Conservation (phyloP, 2,797 vertebrate genomes). For the Phataginus tetradactyla region DNA sequence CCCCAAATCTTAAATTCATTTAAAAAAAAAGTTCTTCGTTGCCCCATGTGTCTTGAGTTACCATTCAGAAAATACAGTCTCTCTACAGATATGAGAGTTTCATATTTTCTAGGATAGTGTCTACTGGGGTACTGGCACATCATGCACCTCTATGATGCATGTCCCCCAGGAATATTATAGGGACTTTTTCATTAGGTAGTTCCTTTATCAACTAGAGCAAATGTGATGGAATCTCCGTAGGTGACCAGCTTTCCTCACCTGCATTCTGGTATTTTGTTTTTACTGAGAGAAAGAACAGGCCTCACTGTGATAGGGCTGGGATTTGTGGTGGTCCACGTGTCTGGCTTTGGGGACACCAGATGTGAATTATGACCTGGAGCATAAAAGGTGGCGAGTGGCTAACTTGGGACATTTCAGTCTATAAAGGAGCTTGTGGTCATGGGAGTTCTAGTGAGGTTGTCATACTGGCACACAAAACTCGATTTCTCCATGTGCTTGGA, state of each 20-base stretch:
- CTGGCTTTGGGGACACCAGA: not conserved
- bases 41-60: not conserved
- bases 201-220: not conserved
- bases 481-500: not conserved
- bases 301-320: not conserved
- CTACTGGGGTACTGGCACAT: not conserved
- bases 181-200: not conserved
- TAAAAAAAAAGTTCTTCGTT: not conserved
- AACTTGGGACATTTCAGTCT: not conserved
- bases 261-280: slow-evolving; percentile 32
- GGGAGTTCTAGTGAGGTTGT: not conserved
- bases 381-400: not conserved
- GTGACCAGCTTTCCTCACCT: not conserved
- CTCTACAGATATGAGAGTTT: not conserved
- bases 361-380: not conserved
- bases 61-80: not conserved
- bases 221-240: not conserved
- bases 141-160: not conserved
- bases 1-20: slow-evolving; percentile 27
- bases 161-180: not conserved
- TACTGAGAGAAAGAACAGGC: not conserved
- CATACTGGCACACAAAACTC: not conserved
- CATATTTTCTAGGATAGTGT: not conserved
- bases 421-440: not conserved
- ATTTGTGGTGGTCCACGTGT: not conserved